Percentiles rank a stretch among this genome's conserved stretches.
These are phyloP conservation scores for Diplosoma virens DNA, from an alignment of 23 tunicate genomes.

Conservation along the genomic window DNA sequence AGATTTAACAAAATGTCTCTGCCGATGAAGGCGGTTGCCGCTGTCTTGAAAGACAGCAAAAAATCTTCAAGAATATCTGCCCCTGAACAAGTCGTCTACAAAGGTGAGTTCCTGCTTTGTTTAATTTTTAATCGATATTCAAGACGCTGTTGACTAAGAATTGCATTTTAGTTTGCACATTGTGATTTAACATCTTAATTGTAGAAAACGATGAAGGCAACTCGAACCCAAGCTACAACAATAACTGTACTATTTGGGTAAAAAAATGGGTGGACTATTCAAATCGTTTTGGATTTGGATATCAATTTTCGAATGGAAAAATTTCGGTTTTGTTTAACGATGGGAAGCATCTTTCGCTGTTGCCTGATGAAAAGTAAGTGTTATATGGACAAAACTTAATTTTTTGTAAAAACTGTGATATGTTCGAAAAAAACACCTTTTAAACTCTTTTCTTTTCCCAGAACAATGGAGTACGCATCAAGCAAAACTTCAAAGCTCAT, in stretches of 20 bases:
- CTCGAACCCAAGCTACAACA: no score
- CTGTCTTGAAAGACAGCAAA: no score
- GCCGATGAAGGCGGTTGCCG: no score
- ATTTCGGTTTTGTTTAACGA: conserved; percentile 93
- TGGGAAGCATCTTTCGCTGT: conserved; percentile 68
- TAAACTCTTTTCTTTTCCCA: not conserved
- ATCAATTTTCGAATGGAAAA: conserved; percentile 82
- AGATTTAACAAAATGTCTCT: no score
- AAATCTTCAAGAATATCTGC: no score
- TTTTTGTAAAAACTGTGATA: not conserved
- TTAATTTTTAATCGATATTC: no score
- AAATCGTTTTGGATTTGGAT: conserved; percentile 97
- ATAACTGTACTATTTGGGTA: conserved; percentile 50
- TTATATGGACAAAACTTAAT: not conserved
- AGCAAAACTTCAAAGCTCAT: conserved; percentile 13
- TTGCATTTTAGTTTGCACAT: no score
- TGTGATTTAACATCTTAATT: no score
- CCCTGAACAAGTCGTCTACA: no score
- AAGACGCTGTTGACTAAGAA: no score
- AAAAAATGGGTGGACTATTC: conserved; percentile 99
- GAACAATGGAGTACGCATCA: conserved; percentile 52
- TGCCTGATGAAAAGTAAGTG: conserved; percentile 80
- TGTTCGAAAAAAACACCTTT: not conserved
- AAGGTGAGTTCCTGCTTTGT: no score
- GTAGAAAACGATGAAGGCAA: no score